phyloP scores from a whole-genome alignment of 2,113 vertebrate species.

The Datnioides undecimradiatus region DNA sequence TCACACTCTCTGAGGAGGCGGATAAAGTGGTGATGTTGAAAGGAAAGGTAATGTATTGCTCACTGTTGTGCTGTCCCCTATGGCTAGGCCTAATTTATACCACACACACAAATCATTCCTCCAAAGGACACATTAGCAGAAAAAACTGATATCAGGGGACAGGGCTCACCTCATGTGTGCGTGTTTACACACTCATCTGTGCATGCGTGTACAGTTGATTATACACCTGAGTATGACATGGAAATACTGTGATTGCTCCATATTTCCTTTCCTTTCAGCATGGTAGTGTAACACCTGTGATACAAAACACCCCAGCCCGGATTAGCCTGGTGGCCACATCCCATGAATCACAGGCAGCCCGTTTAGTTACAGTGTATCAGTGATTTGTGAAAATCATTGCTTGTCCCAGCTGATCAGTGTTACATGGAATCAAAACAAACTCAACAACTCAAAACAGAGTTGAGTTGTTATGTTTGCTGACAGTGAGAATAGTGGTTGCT shows the following conservation, averaged over 20 bases:
- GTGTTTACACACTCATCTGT: not conserved
- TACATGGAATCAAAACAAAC: constrained; percentile 6
- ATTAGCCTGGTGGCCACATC: constrained; percentile 8
- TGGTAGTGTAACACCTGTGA: constrained; percentile 31
- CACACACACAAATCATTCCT: constrained; percentile 48
- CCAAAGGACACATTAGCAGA: constrained; percentile 58
- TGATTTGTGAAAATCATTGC: not conserved
- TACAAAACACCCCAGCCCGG: constrained; percentile 5
- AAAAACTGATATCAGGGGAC: constrained; percentile 51
- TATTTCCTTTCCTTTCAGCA: constrained; percentile 20
- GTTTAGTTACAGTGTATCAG: no score
- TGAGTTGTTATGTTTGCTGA: no score
- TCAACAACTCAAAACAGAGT: not conserved
- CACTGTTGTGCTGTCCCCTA: constrained; percentile 34
- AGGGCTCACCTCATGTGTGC: constrained; percentile 6
- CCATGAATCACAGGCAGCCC: not conserved
- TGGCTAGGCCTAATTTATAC: constrained; percentile 48
- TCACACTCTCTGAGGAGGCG: constrained; percentile 19
- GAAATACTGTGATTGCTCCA: constrained; percentile 40
- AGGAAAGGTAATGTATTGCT: constrained; percentile 61
- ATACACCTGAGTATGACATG: constrained; percentile 52
- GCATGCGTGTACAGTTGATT: constrained; percentile 28
- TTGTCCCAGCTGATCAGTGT: not conserved
- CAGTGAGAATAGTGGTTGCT: not conserved
- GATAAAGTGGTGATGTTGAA: constrained; percentile 51